Evolutionary conservation across 2,888 invertebrate genomes (phyloP), one percentile per base, ranked within the genome.

Genomic region (Eumerus sabulonum): DNA sequence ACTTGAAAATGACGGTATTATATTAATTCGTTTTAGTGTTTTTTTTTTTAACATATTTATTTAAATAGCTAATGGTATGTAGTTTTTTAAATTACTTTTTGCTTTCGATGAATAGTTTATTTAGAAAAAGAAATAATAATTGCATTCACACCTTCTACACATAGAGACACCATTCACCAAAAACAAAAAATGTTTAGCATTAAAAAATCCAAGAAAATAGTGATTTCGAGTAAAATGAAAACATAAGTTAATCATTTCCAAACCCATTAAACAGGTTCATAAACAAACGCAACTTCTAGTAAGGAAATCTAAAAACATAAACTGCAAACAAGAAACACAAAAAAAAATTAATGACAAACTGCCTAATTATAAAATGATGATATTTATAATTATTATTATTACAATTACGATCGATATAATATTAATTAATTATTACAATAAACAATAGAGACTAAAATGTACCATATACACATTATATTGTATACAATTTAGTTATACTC

Each of bases 361-460:
- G 63, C 53, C 68, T 64, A 59, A 38, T 53, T 54, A 64, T 45
- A 42, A 40, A 59, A 14, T 64, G 17, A 63, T 45, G 51, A 63
- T 47, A 44, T 57, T 56, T 77, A 48, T 48, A 27, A 27, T 27
- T 27, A 27, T 72, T 48, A 53, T 56, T 36, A 76, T 66, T 59
- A 72, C 60, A 27, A 66, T 56, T 64, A 54, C 54, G 59, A 54
- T 59, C 42, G 54, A 56, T 54, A 60, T 27, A 47, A 60, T 45
- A 40, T 62, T 51, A 68, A 47, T 48, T 63, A 16, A 73, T 68
- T 73, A 79, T 73, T 77, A 35, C 54, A 62, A 53, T 66, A 57
- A 77, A 77, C 44, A 77, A 72, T 51, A 67, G 67, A 73, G 77
- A 77, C 73, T 77, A 36, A 56, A 62, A 36, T 68, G 68, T 74